Evolutionary conservation across 2,797 vertebrate genomes (phyloP), one percentile per base, ranked within the genome.

Genomic region (Liasis olivaceus): DNA sequence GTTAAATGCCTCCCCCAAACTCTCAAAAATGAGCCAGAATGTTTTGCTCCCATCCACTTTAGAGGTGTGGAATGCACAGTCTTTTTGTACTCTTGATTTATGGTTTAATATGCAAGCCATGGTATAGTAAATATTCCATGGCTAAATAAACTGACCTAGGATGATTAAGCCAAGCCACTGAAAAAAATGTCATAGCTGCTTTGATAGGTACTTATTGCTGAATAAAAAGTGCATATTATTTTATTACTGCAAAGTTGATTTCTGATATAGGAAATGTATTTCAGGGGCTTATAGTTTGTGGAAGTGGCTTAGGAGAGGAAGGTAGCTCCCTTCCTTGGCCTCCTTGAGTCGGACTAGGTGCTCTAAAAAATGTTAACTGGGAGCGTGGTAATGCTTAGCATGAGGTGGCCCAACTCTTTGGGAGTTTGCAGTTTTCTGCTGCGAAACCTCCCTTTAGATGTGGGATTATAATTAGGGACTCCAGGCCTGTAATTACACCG

Each of bases 391-490:
- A 90, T 88, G 17, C 94, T 86, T 36, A 95, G 56, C 62, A 88
- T 0, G 81, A 94, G 91, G 91, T 1, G 85, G 93, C 90, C 60
- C 94, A 81, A 91, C 60, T 91, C 94, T 90, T 94, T 93, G 93
- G 89, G 92, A 94, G 95, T 92, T 95, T 90, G 96, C 0, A 92
- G 97, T 96, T 94, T 42, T 88, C 64, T 77, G 1, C 86, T 91
- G 94, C 89, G 14, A 94, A 96, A 96, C 95, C 60, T 92, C 72
- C 95, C 92, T 95, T 96, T 96, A 96, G 91, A 94, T 97, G 97
- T 96, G 97, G 97, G 97, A 92, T 97, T 93, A 69, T 97, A 98
- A 98, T 97, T 97, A 97, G 96, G 95, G 91, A 90, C 94, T 95
- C 92, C 96, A 96, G 95, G 91, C 96, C 97, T 95, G 4, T 97